Conservation (phyloP, 2,888 invertebrate genomes). For the Drosophila ezoana region DNA sequence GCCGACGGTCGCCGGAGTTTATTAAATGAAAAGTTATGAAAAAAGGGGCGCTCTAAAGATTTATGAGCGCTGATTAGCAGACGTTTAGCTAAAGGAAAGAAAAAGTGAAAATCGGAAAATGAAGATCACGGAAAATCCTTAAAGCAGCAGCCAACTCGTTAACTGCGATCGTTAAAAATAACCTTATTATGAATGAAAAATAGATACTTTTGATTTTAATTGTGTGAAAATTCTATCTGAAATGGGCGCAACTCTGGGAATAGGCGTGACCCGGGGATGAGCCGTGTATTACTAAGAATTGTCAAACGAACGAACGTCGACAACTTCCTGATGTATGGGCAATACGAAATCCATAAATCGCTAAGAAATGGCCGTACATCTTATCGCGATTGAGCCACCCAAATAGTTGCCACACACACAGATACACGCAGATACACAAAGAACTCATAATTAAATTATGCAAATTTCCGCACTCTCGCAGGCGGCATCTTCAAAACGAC, state of each 20-base stretch:
- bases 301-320: conserved; percentile 14
- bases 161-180: conserved; percentile 41
- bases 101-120: conserved; percentile 63
- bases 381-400: conserved; percentile 68
- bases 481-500: conserved; percentile 59
- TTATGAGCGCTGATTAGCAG: conserved; percentile 63
- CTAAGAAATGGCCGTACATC: conserved; percentile 51
- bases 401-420: conserved; percentile 46
- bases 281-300: conserved; percentile 33
- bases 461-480: conserved; percentile 61
- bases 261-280: conserved; percentile 3
- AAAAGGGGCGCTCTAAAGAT: conserved; percentile 48
- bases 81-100: conserved; percentile 40
- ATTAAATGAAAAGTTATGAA: conserved; percentile 81
- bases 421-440: conserved; percentile 34
- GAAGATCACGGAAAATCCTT: conserved; percentile 29
- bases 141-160: conserved; percentile 5
- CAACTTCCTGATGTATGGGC: conserved; percentile 67
- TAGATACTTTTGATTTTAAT: conserved; percentile 43
- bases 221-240: conserved; percentile 62
- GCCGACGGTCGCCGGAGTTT: conserved; percentile 61
- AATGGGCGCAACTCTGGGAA: conserved; percentile 10
- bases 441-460: conserved; percentile 79
- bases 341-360: conserved; percentile 61
- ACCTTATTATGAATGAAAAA: conserved; percentile 57